A percentile compares a stretch with the other conserved stretches of the same genome.
Conservation (phyloP, 2,797 vertebrate genomes). For the Simalia tracyae region DNA sequence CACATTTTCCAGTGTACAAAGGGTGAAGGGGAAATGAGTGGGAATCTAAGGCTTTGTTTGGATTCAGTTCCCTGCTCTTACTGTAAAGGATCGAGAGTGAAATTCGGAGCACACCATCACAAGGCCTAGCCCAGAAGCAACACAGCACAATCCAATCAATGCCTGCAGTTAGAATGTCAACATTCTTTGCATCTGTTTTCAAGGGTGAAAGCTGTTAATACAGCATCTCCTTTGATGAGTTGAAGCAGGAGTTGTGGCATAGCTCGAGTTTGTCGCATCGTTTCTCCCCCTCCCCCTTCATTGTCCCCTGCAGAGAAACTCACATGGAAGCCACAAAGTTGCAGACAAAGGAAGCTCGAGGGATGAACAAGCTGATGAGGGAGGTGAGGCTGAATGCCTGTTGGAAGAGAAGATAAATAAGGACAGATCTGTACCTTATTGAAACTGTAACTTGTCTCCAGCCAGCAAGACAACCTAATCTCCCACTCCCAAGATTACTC, state of each 20-base stretch:
- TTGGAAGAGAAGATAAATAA: not conserved
- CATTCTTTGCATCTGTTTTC: not conserved
- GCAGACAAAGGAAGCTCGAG: constrained; percentile 81
- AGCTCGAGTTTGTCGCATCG: not conserved
- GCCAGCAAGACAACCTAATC: not conserved
- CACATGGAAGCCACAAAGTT: constrained; percentile 82
- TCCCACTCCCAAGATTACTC: not conserved
- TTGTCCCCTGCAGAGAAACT: constrained; percentile 55
- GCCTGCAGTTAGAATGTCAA: not conserved
- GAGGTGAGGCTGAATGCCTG: constrained; percentile 78
- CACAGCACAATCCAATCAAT: not conserved
- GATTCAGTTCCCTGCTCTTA: not conserved
- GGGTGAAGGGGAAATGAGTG: not conserved
- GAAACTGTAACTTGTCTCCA: not conserved
- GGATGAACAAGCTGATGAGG: constrained; percentile 78
- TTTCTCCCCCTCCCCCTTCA: no score
- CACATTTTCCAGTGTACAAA: not conserved
- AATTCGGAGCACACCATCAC: not conserved
- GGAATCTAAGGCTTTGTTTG: not conserved
- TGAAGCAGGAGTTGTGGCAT: not conserved
- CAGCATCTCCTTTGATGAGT: not conserved
- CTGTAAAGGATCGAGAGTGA: not conserved
- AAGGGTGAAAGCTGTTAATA: not conserved
- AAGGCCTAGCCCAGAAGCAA: not conserved
- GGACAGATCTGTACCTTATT: not conserved